Percentiles rank a stretch among this genome's conserved stretches.
Evolutionary conservation across 2,113 vertebrate genomes (phyloP).

Genomic region (Trochalopteron elliotii): DNA sequence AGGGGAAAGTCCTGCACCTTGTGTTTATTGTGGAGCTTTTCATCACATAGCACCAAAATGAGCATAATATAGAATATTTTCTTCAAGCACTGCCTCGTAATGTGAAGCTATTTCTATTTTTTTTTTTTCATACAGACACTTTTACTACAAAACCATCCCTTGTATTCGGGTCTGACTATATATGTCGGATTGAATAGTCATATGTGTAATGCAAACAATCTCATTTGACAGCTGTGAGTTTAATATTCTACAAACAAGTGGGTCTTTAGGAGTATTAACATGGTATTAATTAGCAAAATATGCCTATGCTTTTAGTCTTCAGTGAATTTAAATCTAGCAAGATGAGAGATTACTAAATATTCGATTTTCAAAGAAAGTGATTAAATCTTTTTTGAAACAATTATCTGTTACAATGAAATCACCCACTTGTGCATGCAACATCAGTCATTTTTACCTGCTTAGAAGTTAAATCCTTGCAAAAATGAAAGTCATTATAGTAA

Average conservation of each 20-base stretch:
- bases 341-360: neutral
- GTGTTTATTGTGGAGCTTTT: neutral
- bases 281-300: neutral
- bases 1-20: neutral
- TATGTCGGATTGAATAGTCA: neutral
- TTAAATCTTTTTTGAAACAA: neutral
- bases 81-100: neutral
- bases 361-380: neutral
- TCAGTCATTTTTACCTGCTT: neutral
- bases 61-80: neutral
- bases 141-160: neutral
- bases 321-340: neutral
- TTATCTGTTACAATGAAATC: neutral
- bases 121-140: neutral
- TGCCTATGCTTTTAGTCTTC: neutral
- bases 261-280: neutral
- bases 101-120: neutral
- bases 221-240: neutral
- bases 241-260: neutral
- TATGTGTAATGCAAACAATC: neutral
- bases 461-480: neutral
- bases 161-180: neutral
- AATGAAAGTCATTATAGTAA: neutral
- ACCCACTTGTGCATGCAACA: neutral
- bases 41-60: neutral